These are phyloP conservation scores for Sitophilus oryzae DNA, from an alignment of 1,140 invertebrate species.

Conservation along the genomic window DNA sequence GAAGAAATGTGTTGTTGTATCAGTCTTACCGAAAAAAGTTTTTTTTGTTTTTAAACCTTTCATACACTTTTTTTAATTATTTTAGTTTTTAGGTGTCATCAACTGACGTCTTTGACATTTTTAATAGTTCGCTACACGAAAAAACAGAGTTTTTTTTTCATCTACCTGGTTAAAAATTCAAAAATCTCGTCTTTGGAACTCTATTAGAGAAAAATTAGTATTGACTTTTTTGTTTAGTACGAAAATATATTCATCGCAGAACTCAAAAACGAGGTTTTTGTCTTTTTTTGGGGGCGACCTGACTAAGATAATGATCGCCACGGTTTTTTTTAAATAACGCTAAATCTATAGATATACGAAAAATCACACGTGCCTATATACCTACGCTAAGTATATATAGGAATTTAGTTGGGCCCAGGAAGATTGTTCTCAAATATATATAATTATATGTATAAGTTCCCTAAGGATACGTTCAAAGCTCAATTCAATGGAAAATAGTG, in stretches of 20 bases:
- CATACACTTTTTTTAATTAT: not conserved
- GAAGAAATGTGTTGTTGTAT: conserved; percentile 45
- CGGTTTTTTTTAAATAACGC: conserved; percentile 7
- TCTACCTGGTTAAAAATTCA: too few relatives aligned
- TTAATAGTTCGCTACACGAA: too few relatives aligned
- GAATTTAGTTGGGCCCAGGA: conserved; percentile 45
- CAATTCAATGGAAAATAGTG: too few relatives aligned
- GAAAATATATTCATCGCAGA: too few relatives aligned
- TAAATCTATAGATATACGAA: conserved; percentile 41
- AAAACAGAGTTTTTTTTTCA: too few relatives aligned
- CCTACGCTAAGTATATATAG: conserved; percentile 41
- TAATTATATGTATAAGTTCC: conserved; percentile 30
- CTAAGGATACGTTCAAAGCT: conserved; percentile 37
- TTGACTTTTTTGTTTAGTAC: too few relatives aligned
- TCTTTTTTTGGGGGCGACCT: conserved; percentile 6
- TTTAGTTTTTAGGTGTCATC: too few relatives aligned
- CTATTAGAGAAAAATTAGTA: too few relatives aligned
- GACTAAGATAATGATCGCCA: not conserved
- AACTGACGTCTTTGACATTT: too few relatives aligned
- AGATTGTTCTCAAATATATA: conserved; percentile 43
- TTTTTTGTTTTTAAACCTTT: conserved; percentile 13
- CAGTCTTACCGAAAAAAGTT: conserved; percentile 45
- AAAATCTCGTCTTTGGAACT: too few relatives aligned
- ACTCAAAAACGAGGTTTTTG: too few relatives aligned
- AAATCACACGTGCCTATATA: conserved; percentile 45